phyloP scores from a whole-genome alignment of 1,140 invertebrate genomes.

The Whitmania pigra region DNA sequence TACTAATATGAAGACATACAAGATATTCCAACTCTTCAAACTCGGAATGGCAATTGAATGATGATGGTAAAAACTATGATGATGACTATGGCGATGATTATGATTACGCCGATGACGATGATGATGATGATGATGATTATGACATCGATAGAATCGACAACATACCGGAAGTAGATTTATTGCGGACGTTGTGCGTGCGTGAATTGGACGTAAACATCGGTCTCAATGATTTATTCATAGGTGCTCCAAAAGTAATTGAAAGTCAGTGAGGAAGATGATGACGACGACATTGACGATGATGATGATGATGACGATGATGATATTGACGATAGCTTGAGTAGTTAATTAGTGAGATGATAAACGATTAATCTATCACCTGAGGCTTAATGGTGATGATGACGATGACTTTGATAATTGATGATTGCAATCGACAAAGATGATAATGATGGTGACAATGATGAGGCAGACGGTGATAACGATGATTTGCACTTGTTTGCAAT shows the following conservation, averaged over 20 bases:
- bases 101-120: background rate
- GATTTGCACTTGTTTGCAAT: too few relatives aligned
- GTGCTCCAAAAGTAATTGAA: too few relatives aligned
- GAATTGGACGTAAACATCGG: too few relatives aligned
- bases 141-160: background rate
- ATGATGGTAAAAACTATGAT: background rate
- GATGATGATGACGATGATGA: background rate
- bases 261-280: background rate
- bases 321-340: background rate
- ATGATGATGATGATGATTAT: conserved; percentile 9
- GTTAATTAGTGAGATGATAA: too few relatives aligned
- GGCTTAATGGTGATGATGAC: background rate
- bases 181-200: too few relatives aligned
- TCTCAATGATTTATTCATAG: too few relatives aligned
- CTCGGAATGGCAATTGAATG: background rate
- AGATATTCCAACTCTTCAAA: too few relatives aligned
- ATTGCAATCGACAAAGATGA: background rate
- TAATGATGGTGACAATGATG: background rate
- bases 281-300: conserved; percentile 7
- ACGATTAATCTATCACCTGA: too few relatives aligned
- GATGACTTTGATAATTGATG: background rate
- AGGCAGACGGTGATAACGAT: background rate
- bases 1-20: too few relatives aligned
- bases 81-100: background rate
- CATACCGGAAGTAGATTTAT: background rate